phyloP scores from a whole-genome alignment of 1,140 invertebrate species.

The Aleiodes sp. region DNA sequence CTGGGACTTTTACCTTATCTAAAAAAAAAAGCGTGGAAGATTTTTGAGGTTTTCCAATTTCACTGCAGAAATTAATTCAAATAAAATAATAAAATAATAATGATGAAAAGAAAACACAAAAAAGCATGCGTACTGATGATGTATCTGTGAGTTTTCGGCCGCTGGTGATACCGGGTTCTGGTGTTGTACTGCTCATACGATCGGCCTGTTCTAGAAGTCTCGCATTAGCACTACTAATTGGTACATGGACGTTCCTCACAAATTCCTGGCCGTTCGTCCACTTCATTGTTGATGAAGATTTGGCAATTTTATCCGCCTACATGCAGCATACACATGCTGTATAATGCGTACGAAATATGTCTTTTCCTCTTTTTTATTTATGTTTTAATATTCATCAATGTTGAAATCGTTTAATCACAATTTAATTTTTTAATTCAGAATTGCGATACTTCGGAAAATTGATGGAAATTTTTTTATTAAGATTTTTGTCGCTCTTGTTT shows the following conservation, averaged over 20 bases:
- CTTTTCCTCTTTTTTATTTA: neutral
- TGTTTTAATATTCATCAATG: too few relatives aligned
- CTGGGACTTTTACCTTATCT: too few relatives aligned
- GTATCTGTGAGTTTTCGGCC: slow-evolving; percentile 51
- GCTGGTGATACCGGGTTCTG: slow-evolving; percentile 55
- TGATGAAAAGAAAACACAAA: slow-evolving; percentile 31
- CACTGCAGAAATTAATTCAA: too few relatives aligned
- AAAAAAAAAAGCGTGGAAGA: too few relatives aligned
- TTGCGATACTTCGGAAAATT: too few relatives aligned
- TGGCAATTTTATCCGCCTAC: slow-evolving; percentile 59
- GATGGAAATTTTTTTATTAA: too few relatives aligned
- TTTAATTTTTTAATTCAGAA: too few relatives aligned
- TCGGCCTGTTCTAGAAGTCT: slow-evolving; percentile 60
- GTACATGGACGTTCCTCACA: slow-evolving; percentile 55
- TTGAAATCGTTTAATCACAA: too few relatives aligned
- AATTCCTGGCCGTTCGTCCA: slow-evolving; percentile 63
- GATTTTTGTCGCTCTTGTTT: too few relatives aligned
- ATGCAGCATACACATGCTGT: slow-evolving; percentile 67
- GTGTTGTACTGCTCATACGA: slow-evolving; percentile 55
- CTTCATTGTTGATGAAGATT: slow-evolving; percentile 50
- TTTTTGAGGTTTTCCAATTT: too few relatives aligned
- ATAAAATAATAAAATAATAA: neutral
- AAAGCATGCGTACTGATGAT: slow-evolving; percentile 65
- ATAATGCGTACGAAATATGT: slow-evolving; percentile 52
- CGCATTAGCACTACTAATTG: slow-evolving; percentile 56